Evolutionary conservation across 2,797 vertebrate species (phyloP).

Genomic region (Percopsis omiscomaycus): DNA sequence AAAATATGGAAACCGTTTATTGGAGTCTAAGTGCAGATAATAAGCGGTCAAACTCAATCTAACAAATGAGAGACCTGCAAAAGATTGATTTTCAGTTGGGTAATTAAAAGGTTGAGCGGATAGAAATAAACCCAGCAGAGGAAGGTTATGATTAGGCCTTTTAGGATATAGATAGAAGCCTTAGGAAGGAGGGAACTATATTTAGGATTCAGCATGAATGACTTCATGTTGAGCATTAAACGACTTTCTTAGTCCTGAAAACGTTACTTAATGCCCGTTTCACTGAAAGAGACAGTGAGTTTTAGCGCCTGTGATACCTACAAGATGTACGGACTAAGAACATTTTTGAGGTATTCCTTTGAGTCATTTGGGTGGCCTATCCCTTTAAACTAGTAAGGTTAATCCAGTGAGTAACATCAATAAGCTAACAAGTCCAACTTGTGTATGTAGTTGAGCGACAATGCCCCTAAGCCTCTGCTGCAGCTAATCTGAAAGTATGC

Average conservation of each 20-base stretch:
- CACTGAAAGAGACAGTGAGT: too few relatives aligned
- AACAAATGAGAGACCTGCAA: slow-evolving; percentile 76
- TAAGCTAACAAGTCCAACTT: slow-evolving; percentile 39
- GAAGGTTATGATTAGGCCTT: slow-evolving; percentile 74
- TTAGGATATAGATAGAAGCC: slow-evolving; percentile 61
- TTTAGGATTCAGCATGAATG: slow-evolving; percentile 37
- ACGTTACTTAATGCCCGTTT: too few relatives aligned
- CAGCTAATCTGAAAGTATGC: slow-evolving; percentile 66
- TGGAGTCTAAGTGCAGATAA: slow-evolving; percentile 70
- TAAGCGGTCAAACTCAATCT: slow-evolving; percentile 66
- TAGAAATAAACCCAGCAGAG: slow-evolving; percentile 68
- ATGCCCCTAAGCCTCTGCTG: slow-evolving; percentile 41
- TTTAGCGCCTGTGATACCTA: too few relatives aligned
- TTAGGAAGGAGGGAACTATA: slow-evolving; percentile 44
- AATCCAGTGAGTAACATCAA: slow-evolving; percentile 27
- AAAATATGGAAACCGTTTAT: slow-evolving; percentile 70
- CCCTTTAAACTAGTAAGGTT: slow-evolving; percentile 33
- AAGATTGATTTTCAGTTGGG: slow-evolving; percentile 66
- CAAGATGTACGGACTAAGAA: too few relatives aligned
- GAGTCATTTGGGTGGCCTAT: neutral
- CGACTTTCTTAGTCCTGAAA: too few relatives aligned
- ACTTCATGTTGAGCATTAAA: neutral
- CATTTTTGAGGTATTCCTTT: neutral
- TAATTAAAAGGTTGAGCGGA: slow-evolving; percentile 76
- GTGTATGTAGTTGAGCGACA: slow-evolving; percentile 36